Base-by-base conservation (phyloP, 2,888 invertebrate genomes). In the Acronicta alni region DNA sequence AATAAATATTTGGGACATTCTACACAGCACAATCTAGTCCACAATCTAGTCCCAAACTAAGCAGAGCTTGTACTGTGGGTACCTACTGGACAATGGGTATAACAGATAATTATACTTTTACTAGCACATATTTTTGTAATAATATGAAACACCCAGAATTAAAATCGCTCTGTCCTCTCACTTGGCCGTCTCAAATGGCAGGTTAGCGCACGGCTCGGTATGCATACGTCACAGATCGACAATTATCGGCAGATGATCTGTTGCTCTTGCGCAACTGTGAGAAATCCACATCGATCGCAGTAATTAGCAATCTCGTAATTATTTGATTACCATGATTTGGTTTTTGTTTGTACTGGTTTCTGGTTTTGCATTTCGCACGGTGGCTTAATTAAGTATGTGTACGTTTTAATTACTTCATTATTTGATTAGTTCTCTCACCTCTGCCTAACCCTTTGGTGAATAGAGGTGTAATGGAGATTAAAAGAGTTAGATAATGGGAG, bases 161-260 rank as follows among this genome's bases (percentile, higher is more conserved):
- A 30, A 32, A 37, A 23, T 8, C 66, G 72, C 49, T 18, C 0
- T 0, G 18, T n/a, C 37, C 1, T 14, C 1, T 38, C 1, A 18
- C 46, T 5, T 32, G 15, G 1, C 0, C 39, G 51, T 37, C 37
- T 47, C 17, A 20, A 0, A 2, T 10, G 61, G 18, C 60, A 47
- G 79, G 79, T 81, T 52, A 78, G 67, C 72, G 81, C 60, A 62
- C 79, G 76, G 58, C 47, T 23, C 49, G 77, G 78, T 67, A 77
- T 72, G 70, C 70, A 57, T 61, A 54, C 75, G 66, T 74, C 71
- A 62, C 63, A 42, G 48, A 10, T 15, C 46, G 49, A 47, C 46
- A 61, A 69, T 72, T 64, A 64, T 68, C 55, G 68, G 48, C 54
- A 52, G 63, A 73, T 74, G 54, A 69, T 54, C 57, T 46, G 35